phyloP scores from a whole-genome alignment of 2,888 invertebrate genomes.

The Monopis laevigella region DNA sequence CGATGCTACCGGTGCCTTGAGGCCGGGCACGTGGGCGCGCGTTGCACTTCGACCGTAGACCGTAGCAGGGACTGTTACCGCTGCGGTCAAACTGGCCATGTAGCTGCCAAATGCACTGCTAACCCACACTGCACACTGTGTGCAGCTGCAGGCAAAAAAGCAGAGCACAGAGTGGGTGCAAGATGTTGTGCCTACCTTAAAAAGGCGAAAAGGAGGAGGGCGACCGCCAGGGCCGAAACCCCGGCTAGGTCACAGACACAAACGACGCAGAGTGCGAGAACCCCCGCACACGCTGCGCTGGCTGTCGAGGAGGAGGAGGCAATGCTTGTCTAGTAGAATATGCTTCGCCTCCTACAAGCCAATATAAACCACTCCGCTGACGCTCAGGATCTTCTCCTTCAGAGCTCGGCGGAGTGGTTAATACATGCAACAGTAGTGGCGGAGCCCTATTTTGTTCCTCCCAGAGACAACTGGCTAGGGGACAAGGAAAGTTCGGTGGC shows the following conservation, averaged over 20 bases:
- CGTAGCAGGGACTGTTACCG: slow-evolving; percentile 4
- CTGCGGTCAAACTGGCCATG: slow-evolving; percentile 1
- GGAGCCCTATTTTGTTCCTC: slow-evolving; percentile 4
- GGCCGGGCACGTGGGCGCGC: slow-evolving; percentile 1
- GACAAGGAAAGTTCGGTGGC: slow-evolving; percentile 10
- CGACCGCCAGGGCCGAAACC: too few species aligned
- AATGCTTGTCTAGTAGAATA: not conserved
- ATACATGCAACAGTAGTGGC: slow-evolving; percentile 6
- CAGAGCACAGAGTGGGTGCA: not conserved
- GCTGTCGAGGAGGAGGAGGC: not conserved
- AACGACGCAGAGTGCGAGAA: not conserved
- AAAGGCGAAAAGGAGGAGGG: not conserved
- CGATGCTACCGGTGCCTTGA: slow-evolving; percentile 8
- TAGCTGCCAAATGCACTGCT: not conserved
- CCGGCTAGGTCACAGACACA: too few species aligned
- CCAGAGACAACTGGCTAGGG: slow-evolving; percentile 14
- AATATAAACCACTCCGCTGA: slow-evolving; percentile 9
- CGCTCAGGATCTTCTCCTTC: slow-evolving; percentile 8
- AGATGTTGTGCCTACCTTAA: not conserved
- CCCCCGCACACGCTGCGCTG: not conserved
- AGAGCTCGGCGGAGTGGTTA: slow-evolving; percentile 10
- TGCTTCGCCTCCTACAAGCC: not conserved
- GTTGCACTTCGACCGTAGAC: not conserved
- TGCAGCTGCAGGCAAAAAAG: not conserved
- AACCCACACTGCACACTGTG: not conserved